A percentile compares a stretch with the other conserved stretches of the same genome.
These are phyloP conservation scores for Drosophila sordidapex DNA, from an alignment of 2,888 invertebrate species.

Conservation along the genomic window DNA sequence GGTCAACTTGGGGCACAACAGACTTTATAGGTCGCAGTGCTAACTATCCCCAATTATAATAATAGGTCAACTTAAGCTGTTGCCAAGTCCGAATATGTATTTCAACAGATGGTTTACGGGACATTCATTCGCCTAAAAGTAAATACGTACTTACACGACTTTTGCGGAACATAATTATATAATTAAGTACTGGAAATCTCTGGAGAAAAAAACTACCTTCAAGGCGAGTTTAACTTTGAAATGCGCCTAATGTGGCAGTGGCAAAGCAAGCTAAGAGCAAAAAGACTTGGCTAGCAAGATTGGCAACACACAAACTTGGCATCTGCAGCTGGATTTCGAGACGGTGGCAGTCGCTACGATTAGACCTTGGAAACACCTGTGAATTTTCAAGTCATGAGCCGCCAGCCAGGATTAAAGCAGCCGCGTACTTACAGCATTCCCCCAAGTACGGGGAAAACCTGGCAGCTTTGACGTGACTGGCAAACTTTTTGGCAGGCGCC, in stretches of 20 bases:
- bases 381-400: slow-evolving; percentile 71
- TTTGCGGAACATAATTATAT: slow-evolving; percentile 17
- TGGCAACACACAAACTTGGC: slow-evolving; percentile 76
- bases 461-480: slow-evolving; percentile 78
- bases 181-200: neutral
- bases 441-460: slow-evolving; percentile 42
- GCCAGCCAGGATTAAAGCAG: slow-evolving; percentile 69
- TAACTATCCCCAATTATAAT: neutral
- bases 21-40: too few relatives aligned
- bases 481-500: slow-evolving; percentile 79
- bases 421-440: slow-evolving; percentile 45
- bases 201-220: neutral
- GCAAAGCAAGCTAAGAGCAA: slow-evolving; percentile 22
- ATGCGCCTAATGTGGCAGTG: slow-evolving; percentile 40
- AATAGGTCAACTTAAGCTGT: neutral
- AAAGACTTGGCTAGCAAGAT: slow-evolving; percentile 23
- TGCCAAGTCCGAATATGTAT: neutral
- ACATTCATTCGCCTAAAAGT: neutral
- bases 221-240: slow-evolving; percentile 10
- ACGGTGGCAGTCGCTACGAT: slow-evolving; percentile 23
- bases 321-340: slow-evolving; percentile 57
- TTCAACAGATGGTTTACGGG: neutral
- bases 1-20: neutral
- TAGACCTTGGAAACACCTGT: slow-evolving; percentile 75
- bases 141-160: neutral